phyloP scores from a whole-genome alignment of 2,888 invertebrate genomes.

The Hyalella azteca region DNA sequence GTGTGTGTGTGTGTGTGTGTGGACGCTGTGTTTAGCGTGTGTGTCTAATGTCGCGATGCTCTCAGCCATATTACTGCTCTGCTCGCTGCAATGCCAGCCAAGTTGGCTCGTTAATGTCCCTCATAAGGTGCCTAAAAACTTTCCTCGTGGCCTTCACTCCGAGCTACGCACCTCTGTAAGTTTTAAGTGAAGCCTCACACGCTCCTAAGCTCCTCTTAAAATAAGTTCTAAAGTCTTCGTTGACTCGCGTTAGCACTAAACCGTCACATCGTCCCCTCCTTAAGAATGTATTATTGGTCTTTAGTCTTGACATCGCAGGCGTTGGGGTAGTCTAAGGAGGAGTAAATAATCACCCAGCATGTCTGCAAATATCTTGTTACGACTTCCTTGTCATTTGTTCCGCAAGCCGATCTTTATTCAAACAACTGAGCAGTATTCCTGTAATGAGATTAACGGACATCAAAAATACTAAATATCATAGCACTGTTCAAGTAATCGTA shows the following conservation, averaged over 20 bases:
- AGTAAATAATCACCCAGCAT: too few species aligned
- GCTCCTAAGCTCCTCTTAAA: constrained; percentile 10
- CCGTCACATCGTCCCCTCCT: background rate
- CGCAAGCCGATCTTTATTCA: too few species aligned
- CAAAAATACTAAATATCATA: too few species aligned
- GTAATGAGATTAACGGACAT: too few species aligned
- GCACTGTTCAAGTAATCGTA: too few species aligned
- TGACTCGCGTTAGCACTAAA: background rate
- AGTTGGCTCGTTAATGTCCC: constrained; percentile 18
- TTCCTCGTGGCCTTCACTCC: constrained; percentile 16
- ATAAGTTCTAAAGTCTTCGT: constrained; percentile 16
- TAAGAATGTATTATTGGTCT: constrained; percentile 14
- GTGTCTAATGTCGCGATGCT: constrained; percentile 16
- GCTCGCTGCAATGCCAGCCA: constrained; percentile 23
- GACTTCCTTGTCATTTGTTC: too few species aligned
- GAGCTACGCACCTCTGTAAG: background rate
- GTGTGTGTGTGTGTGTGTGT: too few species aligned
- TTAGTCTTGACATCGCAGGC: too few species aligned
- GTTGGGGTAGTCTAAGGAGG: too few species aligned
- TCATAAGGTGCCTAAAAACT: constrained; percentile 31
- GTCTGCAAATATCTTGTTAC: too few species aligned
- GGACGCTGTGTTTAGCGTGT: too few species aligned
- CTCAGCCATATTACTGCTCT: constrained; percentile 26
- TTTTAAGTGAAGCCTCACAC: constrained; percentile 8
- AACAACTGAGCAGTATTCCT: too few species aligned